phyloP scores from a whole-genome alignment of 2,888 invertebrate genomes.

The Sipunculus nudus region DNA sequence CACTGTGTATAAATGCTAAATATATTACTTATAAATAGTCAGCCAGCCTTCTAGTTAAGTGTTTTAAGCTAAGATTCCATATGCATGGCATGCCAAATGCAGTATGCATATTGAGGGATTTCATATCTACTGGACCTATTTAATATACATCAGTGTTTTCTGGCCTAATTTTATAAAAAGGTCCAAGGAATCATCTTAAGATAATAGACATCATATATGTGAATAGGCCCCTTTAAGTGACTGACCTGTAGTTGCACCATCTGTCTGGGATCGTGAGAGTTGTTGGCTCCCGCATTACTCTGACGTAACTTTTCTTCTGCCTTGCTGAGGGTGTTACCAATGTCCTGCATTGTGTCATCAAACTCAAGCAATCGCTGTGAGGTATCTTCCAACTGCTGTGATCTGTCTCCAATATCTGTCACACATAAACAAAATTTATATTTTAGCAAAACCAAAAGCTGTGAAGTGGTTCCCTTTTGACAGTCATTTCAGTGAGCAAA shows the following conservation, averaged over 20 bases:
- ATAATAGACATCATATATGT: background rate
- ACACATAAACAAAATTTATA: too few species aligned
- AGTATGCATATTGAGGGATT: background rate
- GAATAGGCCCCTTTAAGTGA: background rate
- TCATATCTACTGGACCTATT: background rate
- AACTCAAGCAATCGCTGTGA: slow-evolving; percentile 78
- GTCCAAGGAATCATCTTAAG: too few species aligned
- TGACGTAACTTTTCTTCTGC: slow-evolving; percentile 86
- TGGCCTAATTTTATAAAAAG: too few species aligned
- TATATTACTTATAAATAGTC: too few species aligned
- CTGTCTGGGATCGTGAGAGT: slow-evolving; percentile 84
- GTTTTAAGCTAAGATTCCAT: too few species aligned
- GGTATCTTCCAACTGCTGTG: slow-evolving; percentile 84
- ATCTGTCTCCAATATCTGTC: slow-evolving; percentile 75
- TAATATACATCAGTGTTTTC: too few species aligned
- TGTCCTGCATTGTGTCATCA: slow-evolving; percentile 82
- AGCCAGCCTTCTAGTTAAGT: too few species aligned
- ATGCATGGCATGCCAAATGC: background rate
- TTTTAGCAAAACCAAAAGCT: too few species aligned
- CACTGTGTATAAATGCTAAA: too few species aligned
- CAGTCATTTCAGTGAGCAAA: too few species aligned
- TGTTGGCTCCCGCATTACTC: slow-evolving; percentile 75
- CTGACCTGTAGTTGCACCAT: slow-evolving; percentile 81
- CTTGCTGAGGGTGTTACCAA: slow-evolving; percentile 85
- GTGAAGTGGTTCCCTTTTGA: too few species aligned